Base-by-base conservation (phyloP, 1,140 invertebrate genomes). In the Propsilocerus akamusi region DNA sequence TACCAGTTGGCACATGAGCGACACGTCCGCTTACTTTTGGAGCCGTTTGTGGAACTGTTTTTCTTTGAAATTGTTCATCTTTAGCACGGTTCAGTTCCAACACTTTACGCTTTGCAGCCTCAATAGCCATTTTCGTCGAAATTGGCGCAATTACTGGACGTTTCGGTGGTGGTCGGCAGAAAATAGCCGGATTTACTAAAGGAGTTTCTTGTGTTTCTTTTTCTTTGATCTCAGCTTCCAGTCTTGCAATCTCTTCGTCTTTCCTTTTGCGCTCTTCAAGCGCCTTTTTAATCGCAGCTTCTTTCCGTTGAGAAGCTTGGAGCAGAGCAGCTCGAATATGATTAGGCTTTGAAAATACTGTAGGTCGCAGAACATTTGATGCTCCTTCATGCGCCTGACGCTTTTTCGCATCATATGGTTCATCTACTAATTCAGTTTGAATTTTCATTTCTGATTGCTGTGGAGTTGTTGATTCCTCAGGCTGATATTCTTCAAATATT, bases 1-100 rank as follows among this genome's bases (percentile, higher is more conserved):
- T 17, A 17, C 22, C 22, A 20, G 34, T 41, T 20, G 34, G 75
- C 26, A 72, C 55, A 57, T 89, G 86, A 14, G 86, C 84, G 23
- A 84, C 67, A 50, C 84, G 70, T 25, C 70, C 66, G 28, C 65
- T 62, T 12, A 77, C 73, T 65, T 85, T 87, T 24, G 70, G 63
- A 4, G 74, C 65, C 1, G 80, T 84, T 63, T 84, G 81, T 4
- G 68, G 58, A 3, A 81, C 85, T 5, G 69, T 57, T 6, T 53
- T 49, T 5, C 20, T 25, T 46, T 51, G 24, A 23, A 46, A 46
- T 8, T 22, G 5, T 10, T 58, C 57, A 30, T 59, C 60, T 49
- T 70, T 71, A 2, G 60, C 48, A 3, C 65, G 62, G 26, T 58
- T 62, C 24, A 72, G 54, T 51, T 72, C 68, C 17, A 68, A 60